These are phyloP conservation scores for Athene noctua DNA, from an alignment of 2,113 vertebrate genomes.

Conservation along the genomic window DNA sequence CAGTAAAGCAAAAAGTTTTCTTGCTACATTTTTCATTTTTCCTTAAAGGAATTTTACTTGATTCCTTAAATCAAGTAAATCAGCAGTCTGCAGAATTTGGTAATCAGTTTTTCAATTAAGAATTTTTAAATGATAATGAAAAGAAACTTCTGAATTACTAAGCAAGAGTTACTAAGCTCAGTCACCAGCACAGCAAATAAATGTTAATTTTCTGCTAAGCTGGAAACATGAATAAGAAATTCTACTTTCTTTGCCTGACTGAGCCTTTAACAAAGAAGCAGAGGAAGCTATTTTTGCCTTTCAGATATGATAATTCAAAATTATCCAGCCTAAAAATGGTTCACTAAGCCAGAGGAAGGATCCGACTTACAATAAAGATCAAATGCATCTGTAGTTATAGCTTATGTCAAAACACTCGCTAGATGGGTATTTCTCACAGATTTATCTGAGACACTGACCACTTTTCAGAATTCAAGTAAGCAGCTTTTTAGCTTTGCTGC, in stretches of 20 bases:
- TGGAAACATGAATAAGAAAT: background rate
- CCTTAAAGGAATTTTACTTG: too few species aligned
- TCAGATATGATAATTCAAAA: constrained; percentile 3
- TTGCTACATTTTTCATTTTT: constrained; percentile 40
- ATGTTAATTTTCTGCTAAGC: background rate
- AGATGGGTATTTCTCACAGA: background rate
- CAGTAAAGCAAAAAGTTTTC: background rate
- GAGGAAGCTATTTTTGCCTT: constrained; percentile 23
- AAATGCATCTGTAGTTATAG: background rate
- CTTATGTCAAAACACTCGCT: background rate
- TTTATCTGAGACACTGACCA: background rate
- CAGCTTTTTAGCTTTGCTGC: constrained; percentile 1
- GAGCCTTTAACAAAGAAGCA: constrained; percentile 20
- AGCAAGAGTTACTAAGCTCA: background rate
- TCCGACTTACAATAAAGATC: background rate
- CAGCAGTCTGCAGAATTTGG: constrained; percentile 52
- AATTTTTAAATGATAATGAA: background rate
- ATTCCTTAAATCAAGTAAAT: constrained; percentile 56
- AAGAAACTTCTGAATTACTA: background rate
- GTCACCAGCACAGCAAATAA: background rate
- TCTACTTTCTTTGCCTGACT: background rate
- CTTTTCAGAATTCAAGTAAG: constrained; percentile 46
- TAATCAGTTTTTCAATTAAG: constrained; percentile 28
- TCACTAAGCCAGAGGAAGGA: background rate
- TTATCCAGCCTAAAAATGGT: constrained; percentile 23